Evolutionary conservation across 2,797 vertebrate species (phyloP).

Genomic region (Neosilurus hyrtlii): DNA sequence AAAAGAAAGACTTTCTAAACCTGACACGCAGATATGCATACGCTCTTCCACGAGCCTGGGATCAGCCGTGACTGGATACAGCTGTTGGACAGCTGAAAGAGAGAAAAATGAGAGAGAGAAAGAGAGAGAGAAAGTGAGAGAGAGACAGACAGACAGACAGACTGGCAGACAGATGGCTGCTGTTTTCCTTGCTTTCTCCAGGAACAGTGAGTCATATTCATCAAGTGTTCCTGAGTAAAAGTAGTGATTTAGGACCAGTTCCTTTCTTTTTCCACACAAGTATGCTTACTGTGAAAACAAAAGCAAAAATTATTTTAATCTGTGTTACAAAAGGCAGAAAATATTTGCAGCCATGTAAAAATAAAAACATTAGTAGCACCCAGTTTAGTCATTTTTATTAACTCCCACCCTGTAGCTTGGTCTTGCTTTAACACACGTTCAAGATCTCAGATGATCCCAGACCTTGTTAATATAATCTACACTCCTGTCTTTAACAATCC

Average conservation of each 20-base stretch:
- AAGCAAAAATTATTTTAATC: not conserved
- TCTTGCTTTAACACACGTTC: not conserved
- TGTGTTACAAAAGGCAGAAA: not conserved
- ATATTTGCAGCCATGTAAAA: not conserved
- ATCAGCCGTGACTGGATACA: slow-evolving; percentile 53
- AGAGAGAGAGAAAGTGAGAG: slow-evolving; percentile 27
- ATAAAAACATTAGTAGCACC: not conserved
- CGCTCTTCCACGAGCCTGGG: slow-evolving; percentile 43
- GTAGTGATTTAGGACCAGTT: not conserved
- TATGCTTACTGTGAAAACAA: not conserved
- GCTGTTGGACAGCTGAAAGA: slow-evolving; percentile 60
- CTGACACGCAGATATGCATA: slow-evolving; percentile 47
- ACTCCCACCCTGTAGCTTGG: not conserved
- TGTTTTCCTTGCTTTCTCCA: slow-evolving; percentile 40
- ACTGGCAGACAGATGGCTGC: slow-evolving; percentile 28
- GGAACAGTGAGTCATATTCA: slow-evolving; percentile 38
- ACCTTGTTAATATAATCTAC: too few species aligned
- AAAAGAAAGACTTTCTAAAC: slow-evolving; percentile 43
- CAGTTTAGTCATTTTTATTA: not conserved
- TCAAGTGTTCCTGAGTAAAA: slow-evolving; percentile 9
- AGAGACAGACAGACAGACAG: not conserved
- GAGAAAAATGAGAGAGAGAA: slow-evolving; percentile 22
- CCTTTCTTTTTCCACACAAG: not conserved
- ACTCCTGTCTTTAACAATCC: too few species aligned
- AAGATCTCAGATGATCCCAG: too few species aligned